phyloP scores from a whole-genome alignment of 2,888 invertebrate genomes.

The Sinotaia quadrata region DNA sequence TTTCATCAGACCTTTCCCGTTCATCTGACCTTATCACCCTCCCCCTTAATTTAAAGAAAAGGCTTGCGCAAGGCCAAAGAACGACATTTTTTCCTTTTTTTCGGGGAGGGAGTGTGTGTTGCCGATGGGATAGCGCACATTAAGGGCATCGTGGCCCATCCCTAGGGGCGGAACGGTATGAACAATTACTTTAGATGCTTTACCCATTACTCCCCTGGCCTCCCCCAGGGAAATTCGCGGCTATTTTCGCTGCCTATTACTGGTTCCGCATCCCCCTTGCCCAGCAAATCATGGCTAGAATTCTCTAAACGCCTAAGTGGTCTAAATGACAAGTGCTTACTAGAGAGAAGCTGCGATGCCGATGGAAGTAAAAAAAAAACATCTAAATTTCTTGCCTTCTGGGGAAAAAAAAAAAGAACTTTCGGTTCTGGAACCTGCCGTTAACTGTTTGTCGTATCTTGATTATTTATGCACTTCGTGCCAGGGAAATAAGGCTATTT shows the following conservation, averaged over 20 bases:
- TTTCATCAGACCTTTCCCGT: no score
- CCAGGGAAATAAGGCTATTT: conserved; percentile 38
- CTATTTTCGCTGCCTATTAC: conserved; percentile 31
- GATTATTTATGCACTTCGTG: conserved; percentile 33
- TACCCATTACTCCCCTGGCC: neutral
- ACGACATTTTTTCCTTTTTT: no score
- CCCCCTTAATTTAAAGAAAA: no score
- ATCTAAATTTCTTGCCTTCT: conserved; percentile 7
- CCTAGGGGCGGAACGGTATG: conserved; percentile 23
- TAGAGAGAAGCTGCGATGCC: conserved; percentile 17
- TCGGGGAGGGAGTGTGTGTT: no score
- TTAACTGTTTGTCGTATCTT: conserved; percentile 20
- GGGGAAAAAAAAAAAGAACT: neutral
- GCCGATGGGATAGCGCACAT: neutral
- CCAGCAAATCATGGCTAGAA: conserved; percentile 26
- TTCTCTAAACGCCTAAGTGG: conserved; percentile 31
- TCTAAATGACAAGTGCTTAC: conserved; percentile 36
- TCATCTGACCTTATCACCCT: no score
- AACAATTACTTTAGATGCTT: conserved; percentile 33
- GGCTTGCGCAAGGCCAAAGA: no score
- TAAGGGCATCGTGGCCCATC: neutral
- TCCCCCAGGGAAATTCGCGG: conserved; percentile 28
- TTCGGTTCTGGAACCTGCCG: conserved; percentile 20
- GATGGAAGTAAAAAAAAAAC: conserved; percentile 1
- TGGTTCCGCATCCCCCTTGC: conserved; percentile 5